Base-by-base conservation (phyloP, 1,140 invertebrate species). In the Pollicipes pollicipes region DNA sequence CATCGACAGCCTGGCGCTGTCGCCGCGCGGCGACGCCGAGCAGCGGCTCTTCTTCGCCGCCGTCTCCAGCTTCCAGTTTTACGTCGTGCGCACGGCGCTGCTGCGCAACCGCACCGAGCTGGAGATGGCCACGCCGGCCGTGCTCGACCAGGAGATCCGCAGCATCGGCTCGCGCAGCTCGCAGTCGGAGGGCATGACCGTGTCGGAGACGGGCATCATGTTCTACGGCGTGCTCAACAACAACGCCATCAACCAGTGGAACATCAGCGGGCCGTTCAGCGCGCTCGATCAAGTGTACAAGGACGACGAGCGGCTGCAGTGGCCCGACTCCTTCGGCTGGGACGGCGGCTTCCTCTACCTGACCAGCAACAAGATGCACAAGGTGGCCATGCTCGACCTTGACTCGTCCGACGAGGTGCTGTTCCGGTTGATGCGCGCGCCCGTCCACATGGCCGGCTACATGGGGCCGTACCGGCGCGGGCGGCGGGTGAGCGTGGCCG, bases 181-280 rank as follows among this genome's bases (percentile, higher is more conserved):
- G 10, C 64, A 66, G 28, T 66, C 64, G n/a, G 64, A 27, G 10
- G 64, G 27, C n/a, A 66, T 66, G 64, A 66, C 64, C 17, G 28
- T 66, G 64, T 66, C 64, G 3, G 28, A 29, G 8, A 3, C n/a
- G 3, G 64, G 64, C 8, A 17, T 66, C 64, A 66, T 66, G 64
- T 66, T 66, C 64, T 66, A 66, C 64, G 28, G 17, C 64, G 27
- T 28, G n/a, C 64, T 66, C 10, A 66, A 66, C 64, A 28, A 21
- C 64, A 66, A 66, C 27, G 64, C 64, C 64, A 28, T 66, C 64
- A 29, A 66, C 64, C 64, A 66, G 64, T 66, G 64, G 64, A 66
- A 66, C 64, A 66, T n/a, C 24, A 28, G 27, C 8, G 28, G 1
- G 64, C 64, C 64, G 10, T 66, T 66, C 28, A 28, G 24, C 3